Conservation (phyloP, 2,888 invertebrate species). For the Xanthorhoe spadicearia region DNA sequence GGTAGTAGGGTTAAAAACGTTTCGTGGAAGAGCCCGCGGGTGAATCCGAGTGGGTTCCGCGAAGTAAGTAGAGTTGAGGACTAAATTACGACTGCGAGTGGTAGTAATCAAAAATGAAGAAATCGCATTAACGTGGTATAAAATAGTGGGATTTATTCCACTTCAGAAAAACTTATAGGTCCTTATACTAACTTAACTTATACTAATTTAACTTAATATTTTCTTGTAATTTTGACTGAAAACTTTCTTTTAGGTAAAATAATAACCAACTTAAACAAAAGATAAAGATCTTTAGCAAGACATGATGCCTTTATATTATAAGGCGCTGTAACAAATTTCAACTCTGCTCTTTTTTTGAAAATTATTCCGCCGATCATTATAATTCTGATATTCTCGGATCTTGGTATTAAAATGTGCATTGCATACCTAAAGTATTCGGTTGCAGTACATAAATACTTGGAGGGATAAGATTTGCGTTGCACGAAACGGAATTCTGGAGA, state of each 20-base stretch:
- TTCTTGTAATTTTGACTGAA: no score
- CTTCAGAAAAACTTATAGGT: no score
- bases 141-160: not conserved
- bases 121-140: not conserved
- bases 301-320: no score
- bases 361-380: not conserved
- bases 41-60: constrained; percentile 25
- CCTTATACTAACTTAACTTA: no score
- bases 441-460: constrained; percentile 22
- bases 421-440: constrained; percentile 17
- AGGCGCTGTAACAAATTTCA: no score
- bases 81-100: constrained; percentile 30
- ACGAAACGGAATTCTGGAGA: constrained; percentile 33
- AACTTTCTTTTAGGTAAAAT: no score
- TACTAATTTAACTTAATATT: no score
- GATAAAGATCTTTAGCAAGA: no score
- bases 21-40: constrained; percentile 40
- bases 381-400: constrained; percentile 7
- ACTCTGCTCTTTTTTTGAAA: no score
- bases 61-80: constrained; percentile 25
- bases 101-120: constrained; percentile 26
- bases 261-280: no score
- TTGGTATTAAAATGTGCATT: constrained; percentile 8
- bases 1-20: constrained; percentile 32
- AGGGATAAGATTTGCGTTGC: constrained; percentile 31